phyloP scores from a whole-genome alignment of 2,888 invertebrate species.

The Phortica okadai region DNA sequence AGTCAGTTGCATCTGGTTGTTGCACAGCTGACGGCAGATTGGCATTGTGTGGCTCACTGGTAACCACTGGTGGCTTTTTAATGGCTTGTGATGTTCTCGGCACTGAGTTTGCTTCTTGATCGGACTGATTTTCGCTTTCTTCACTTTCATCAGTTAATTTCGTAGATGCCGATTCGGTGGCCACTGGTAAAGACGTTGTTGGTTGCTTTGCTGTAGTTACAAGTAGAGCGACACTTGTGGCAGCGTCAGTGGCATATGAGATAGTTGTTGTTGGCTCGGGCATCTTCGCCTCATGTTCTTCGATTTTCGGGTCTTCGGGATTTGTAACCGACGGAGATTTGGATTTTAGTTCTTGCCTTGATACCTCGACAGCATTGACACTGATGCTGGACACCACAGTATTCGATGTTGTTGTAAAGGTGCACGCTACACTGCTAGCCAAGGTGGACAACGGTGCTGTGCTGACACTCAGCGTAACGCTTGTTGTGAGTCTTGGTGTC shows the following conservation, averaged over 20 bases:
- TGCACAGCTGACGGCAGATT: conserved; percentile 71
- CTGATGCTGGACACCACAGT: conserved; percentile 3
- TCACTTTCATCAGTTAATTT: conserved; percentile 55
- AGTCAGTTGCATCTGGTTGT: conserved; percentile 72
- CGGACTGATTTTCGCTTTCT: conserved; percentile 49
- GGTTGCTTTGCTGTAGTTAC: neutral
- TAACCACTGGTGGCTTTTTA: neutral
- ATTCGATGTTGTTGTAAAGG: neutral
- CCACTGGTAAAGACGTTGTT: neutral
- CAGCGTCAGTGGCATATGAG: neutral
- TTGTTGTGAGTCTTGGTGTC: conserved; percentile 23
- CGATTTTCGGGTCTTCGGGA: conserved; percentile 59
- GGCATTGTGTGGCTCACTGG: conserved; percentile 54
- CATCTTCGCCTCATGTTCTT: conserved; percentile 58
- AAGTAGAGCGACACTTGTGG: neutral
- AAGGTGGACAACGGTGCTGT: conserved; percentile 23
- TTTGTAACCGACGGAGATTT: neutral
- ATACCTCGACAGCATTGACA: neutral
- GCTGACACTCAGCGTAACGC: conserved; percentile 8
- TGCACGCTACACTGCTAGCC: neutral
- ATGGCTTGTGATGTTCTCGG: conserved; percentile 5
- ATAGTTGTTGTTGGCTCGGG: conserved; percentile 41
- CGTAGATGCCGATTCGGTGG: conserved; percentile 9
- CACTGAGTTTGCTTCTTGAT: conserved; percentile 48
- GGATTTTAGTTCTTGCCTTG: neutral